Conservation (phyloP, 2,113 vertebrate species). For the Chitala chitala region DNA sequence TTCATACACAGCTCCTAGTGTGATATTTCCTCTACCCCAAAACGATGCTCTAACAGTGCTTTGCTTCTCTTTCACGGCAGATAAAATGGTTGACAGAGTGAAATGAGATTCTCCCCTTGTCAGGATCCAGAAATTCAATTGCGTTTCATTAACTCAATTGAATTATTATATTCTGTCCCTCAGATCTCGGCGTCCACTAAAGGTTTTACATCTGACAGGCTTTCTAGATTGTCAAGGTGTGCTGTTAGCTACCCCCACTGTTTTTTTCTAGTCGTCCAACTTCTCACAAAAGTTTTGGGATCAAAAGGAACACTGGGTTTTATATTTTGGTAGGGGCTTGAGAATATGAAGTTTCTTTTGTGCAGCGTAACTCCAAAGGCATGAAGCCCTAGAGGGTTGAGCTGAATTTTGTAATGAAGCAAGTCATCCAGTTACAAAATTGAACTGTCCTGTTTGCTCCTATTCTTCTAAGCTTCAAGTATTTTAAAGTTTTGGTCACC, state of each 20-base stretch:
- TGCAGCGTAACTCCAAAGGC: too few species aligned
- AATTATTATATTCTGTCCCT: not conserved
- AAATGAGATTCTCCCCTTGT: slow-evolving; percentile 7
- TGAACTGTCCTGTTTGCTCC: too few species aligned
- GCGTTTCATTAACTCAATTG: slow-evolving; percentile 14
- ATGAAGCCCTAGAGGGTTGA: too few species aligned
- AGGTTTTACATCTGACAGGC: slow-evolving; percentile 9
- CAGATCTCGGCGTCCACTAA: not conserved
- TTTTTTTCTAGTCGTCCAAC: too few species aligned
- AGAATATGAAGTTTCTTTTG: too few species aligned
- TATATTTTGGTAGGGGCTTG: too few species aligned
- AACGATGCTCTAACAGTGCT: not conserved
- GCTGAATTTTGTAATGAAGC: too few species aligned
- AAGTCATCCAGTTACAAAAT: too few species aligned
- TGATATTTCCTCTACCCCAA: not conserved
- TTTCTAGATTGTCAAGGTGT: slow-evolving; percentile 5
- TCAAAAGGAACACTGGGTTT: too few species aligned
- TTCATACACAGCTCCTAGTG: not conserved
- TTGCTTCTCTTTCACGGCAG: not conserved
- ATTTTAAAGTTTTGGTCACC: too few species aligned
- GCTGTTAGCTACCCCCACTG: not conserved
- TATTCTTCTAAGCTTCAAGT: too few species aligned
- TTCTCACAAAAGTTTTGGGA: too few species aligned
- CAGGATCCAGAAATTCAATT: slow-evolving; percentile 8
- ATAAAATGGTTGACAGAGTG: slow-evolving; percentile 2